Base-by-base conservation (phyloP, 1,140 invertebrate species). In the Calliphora vicina region DNA sequence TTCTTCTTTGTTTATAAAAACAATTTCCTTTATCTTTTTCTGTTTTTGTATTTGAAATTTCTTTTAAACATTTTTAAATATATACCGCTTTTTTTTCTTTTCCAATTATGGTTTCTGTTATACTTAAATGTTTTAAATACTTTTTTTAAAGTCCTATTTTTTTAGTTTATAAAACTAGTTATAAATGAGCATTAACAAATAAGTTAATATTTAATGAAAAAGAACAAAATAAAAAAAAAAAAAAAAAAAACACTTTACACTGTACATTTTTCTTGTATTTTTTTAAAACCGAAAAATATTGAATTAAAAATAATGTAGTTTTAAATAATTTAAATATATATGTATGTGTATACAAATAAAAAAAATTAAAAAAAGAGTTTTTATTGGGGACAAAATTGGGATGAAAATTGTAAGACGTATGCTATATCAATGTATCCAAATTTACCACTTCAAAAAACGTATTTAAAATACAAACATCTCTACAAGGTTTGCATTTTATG, bases 201-300 rank as follows among this genome's bases (percentile, higher is more conserved):
- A 67, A 67, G 61, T 67, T 67, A 10, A 67, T 67, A 67, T 23
- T 67, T 20, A 10, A 76, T 42, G 20, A 42, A 35, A 20, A 76
- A 76, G 8, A 76, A 17, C 2, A 29, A 27, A 35, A 27, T 12
- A 4, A 26, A 26, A 78, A 12, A 45, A 43, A 43, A 3, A 12
- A 1, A 23, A 76, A 45, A 78, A 26, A 43, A 78, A 43, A 78
- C 74, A 43, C 20, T 78, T 78, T 78, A 78, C 74, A 78, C 74
- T 78, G 74, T 78, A 78, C 74, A 78, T 78, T 78, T 78, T 78
- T 78, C 74, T 78, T 78, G 35, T 78, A 78, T 78, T 76, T 76
- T 76, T 78, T 78, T 78, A 45, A 78, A 78, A 78, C 35, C n/a
- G 4, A 23, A 43, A 42, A 78, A 78, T 25, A 78, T 78, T 78